Conservation (phyloP, 2,797 vertebrate genomes). For the Halcyon chelicuti region DNA sequence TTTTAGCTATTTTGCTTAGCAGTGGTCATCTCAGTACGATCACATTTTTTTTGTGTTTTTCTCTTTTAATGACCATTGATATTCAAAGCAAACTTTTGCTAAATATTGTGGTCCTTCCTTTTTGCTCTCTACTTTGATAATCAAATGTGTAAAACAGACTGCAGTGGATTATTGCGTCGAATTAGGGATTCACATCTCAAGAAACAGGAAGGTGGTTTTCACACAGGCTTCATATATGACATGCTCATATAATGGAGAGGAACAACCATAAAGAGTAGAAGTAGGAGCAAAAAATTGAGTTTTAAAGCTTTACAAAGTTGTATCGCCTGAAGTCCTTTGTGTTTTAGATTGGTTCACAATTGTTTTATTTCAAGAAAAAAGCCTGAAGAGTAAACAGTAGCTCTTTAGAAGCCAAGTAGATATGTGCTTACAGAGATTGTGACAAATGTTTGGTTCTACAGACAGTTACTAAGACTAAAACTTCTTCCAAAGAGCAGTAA, state of each 20-base stretch:
- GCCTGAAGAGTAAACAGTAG: neutral
- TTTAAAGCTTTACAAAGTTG: neutral
- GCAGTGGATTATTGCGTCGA: neutral
- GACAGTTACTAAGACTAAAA: neutral
- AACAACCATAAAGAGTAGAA: neutral
- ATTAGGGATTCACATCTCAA: neutral
- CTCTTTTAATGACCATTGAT: neutral
- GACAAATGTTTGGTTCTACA: neutral
- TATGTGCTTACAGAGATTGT: neutral
- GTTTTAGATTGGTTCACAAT: neutral
- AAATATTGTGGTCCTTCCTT: neutral
- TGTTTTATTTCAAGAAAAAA: neutral
- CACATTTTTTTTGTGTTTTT: neutral
- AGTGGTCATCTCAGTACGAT: neutral
- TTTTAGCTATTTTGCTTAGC: neutral
- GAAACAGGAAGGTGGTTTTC: neutral
- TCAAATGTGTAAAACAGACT: neutral
- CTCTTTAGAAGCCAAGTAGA: neutral
- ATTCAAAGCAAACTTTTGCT: neutral
- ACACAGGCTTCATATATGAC: neutral
- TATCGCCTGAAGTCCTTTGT: neutral
- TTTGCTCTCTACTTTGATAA: neutral
- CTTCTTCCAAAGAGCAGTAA: neutral
- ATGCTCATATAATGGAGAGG: neutral
- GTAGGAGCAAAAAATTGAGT: neutral